These are phyloP conservation scores for Dinothrombium tinctorium DNA, from an alignment of 1,140 invertebrate genomes.

Conservation along the genomic window DNA sequence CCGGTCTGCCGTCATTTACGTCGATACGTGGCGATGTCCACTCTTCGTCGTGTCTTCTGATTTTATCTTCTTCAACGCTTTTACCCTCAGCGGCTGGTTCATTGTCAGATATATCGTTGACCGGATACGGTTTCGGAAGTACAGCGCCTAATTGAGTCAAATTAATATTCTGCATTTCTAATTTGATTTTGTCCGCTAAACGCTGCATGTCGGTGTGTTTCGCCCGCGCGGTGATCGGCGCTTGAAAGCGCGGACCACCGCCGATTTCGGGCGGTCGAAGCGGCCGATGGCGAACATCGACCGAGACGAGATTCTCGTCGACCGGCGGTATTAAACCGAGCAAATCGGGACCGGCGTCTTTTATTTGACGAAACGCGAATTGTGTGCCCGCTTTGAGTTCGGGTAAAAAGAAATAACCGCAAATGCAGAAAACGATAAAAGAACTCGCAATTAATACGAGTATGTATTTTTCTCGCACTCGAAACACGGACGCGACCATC, in stretches of 20 bases:
- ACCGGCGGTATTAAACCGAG: slow-evolving; percentile 57
- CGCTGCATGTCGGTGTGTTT: slow-evolving; percentile 26
- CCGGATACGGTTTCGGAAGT: slow-evolving; percentile 3
- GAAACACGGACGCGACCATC: too few relatives aligned
- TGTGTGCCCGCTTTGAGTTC: slow-evolving; percentile 55
- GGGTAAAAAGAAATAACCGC: slow-evolving; percentile 72
- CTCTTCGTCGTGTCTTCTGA: background rate
- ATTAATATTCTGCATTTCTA: slow-evolving; percentile 6
- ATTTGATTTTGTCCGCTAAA: slow-evolving; percentile 8
- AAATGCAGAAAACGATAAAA: slow-evolving; percentile 67
- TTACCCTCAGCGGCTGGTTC: too few relatives aligned
- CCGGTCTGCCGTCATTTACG: slow-evolving; percentile 32
- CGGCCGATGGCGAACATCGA: slow-evolving; percentile 12
- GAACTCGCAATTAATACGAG: slow-evolving; percentile 63
- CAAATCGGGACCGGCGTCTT: slow-evolving; percentile 62
- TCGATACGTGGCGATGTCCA: background rate
- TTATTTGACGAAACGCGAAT: slow-evolving; percentile 58
- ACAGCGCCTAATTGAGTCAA: slow-evolving; percentile 7
- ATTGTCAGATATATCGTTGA: background rate
- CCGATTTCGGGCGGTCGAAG: too few relatives aligned
- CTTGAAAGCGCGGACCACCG: background rate
- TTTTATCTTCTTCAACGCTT: background rate
- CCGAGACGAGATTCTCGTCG: slow-evolving; percentile 27
- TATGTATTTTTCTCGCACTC: slow-evolving; percentile 81
- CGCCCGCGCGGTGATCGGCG: slow-evolving; percentile 7